Percentiles rank a stretch among this genome's conserved stretches.
phyloP scores from a whole-genome alignment of 1,140 invertebrate species.

The Drosophila albomicans region DNA sequence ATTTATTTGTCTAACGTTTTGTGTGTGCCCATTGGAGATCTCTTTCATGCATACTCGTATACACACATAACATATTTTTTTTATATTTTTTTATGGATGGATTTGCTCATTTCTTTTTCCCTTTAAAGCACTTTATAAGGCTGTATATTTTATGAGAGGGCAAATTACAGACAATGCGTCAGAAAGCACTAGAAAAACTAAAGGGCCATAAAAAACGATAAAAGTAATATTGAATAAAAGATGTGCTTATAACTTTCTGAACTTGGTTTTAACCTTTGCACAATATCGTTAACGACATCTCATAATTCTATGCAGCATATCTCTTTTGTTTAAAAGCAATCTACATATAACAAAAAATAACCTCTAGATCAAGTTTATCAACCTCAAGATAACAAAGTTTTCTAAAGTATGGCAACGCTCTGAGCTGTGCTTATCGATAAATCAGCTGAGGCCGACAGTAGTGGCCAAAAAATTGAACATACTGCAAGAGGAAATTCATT shows the following conservation, averaged over 20 bases:
- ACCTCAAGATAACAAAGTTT: neutral
- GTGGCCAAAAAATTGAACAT: neutral
- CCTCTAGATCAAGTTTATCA: conserved; percentile 1
- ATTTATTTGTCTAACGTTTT: conserved; percentile 31
- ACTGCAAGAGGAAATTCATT: neutral
- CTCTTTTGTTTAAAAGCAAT: conserved; percentile 1
- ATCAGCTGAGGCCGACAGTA: neutral
- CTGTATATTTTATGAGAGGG: conserved; percentile 60
- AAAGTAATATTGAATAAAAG: conserved; percentile 59
- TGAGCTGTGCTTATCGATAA: neutral
- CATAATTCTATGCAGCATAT: conserved; percentile 1
- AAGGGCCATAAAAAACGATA: conserved; percentile 56
- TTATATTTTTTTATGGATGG: conserved; percentile 37
- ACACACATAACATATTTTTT: neutral
- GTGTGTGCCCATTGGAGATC: neutral
- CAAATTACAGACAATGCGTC: conserved; percentile 71
- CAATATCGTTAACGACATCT: neutral
- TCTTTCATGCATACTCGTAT: neutral
- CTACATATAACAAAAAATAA: neutral
- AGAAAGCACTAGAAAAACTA: conserved; percentile 32
- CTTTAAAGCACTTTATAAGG: conserved; percentile 44
- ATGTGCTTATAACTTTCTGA: conserved; percentile 37
- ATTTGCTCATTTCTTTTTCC: conserved; percentile 35
- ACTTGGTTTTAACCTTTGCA: neutral
- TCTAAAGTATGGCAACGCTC: neutral